Evolutionary conservation across 2,888 invertebrate species (phyloP), one percentile per base, ranked within the genome.

Genomic region (Athalia rosae): DNA sequence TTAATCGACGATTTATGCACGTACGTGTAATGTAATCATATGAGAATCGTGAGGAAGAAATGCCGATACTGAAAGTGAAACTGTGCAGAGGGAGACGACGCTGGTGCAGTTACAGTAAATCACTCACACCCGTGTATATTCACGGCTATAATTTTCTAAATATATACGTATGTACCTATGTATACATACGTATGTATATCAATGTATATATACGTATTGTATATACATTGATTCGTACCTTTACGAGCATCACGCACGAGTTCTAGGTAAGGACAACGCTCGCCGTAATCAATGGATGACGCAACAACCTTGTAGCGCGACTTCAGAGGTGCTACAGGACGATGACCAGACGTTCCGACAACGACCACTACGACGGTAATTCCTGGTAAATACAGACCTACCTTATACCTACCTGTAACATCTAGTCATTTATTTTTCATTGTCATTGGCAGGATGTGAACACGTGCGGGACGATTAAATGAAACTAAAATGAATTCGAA

Each of bases 181-280:
- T n/a, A n/a, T n/a, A n/a, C n/a, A n/a, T 63, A 6, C 28, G 53
- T 15, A 67, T 43, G 41, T 15, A 66, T 50, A 53, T 15, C n/a
- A 13, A 62, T 5, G 41, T 64, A 47, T 3, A 11, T n/a, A 47
- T n/a, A 47, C 48, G 5, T 11, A 43, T 11, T n/a, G 43, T 41
- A 62, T 45, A 62, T 62, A 62, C 43, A 45, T 2, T 43, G 43
- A n/a, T n/a, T 61, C 4, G 9, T 61, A 61, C 58, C 8, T 66
- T 67, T 67, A 71, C 58, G 58, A 71, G 28, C 28, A 28, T 13
- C 56, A 71, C 56, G 71, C 71, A 71, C 58, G 71, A 45, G 71
- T 71, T 71, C 71, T 71, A 71, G 71, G 71, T 71, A 71, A 71
- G 71, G 71, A 71, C 71, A 71, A 71, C 71, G 71, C 56, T 58